Percentiles rank a stretch among this genome's conserved stretches.
Conservation (phyloP, 2,797 vertebrate species). For the Melanogrammus aeglefinus region DNA sequence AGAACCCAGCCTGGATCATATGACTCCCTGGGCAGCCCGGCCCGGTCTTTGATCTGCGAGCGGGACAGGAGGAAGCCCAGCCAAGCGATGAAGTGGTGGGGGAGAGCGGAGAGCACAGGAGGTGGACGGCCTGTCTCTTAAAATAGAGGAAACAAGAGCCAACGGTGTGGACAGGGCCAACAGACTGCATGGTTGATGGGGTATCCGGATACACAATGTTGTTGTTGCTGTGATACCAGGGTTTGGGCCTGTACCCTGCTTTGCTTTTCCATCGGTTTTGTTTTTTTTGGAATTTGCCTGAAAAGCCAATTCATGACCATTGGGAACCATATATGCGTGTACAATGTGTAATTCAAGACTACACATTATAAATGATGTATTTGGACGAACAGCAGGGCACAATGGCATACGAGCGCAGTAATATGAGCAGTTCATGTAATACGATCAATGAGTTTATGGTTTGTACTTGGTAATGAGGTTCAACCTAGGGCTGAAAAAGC, state of each 20-base stretch:
- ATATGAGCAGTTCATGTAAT: neutral
- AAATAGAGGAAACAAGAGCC: slow-evolving; percentile 22
- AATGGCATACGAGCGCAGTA: neutral
- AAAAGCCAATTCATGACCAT: slow-evolving; percentile 45
- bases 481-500: neutral
- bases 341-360: slow-evolving; percentile 56
- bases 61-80: slow-evolving; percentile 54
- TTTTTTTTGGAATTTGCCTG: too few species aligned
- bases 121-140: slow-evolving; percentile 17
- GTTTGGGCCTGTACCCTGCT: neutral
- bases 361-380: slow-evolving; percentile 48
- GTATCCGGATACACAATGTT: neutral
- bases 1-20: slow-evolving; percentile 64
- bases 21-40: slow-evolving; percentile 57
- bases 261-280: neutral
- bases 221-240: neutral
- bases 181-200: neutral
- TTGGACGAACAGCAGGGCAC: slow-evolving; percentile 45
- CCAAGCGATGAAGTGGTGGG: slow-evolving; percentile 44
- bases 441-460: neutral
- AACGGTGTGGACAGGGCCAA: neutral
- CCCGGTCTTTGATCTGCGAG: slow-evolving; percentile 63
- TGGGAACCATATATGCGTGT: slow-evolving; percentile 42
- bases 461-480: neutral
- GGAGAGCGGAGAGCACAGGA: slow-evolving; percentile 25